A percentile compares a stretch with the other conserved stretches of the same genome.
Conservation (phyloP, 2,113 vertebrate genomes). For the Sapayoa aenigma region DNA sequence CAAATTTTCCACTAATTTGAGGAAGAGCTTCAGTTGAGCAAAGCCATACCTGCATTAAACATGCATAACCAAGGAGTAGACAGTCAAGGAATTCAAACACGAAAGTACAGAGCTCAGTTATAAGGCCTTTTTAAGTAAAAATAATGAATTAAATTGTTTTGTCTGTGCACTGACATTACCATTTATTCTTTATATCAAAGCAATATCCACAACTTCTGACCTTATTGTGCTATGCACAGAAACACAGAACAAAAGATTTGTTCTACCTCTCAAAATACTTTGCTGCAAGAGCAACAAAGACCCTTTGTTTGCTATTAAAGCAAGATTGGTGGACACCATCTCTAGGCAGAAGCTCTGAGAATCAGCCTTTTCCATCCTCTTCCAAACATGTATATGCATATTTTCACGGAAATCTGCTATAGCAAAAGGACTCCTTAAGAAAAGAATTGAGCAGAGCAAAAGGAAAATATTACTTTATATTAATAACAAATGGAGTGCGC, state of each 20-base stretch:
- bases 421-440: neutral
- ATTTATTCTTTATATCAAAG: constrained; percentile 36
- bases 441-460: constrained; percentile 15
- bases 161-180: neutral
- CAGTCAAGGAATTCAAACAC: neutral
- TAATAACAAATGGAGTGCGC: constrained; percentile 36
- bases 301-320: constrained; percentile 18
- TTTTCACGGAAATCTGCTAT: neutral
- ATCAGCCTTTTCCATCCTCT: neutral
- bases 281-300: neutral
- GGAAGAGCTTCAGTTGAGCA: neutral
- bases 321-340: constrained; percentile 29
- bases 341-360: constrained; percentile 11
- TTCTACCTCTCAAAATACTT: constrained; percentile 38
- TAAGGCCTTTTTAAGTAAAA: neutral
- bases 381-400: neutral
- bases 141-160: neutral
- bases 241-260: constrained; percentile 40
- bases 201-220: constrained; percentile 9
- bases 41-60: neutral
- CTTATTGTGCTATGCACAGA: constrained; percentile 27
- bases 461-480: constrained; percentile 50
- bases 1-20: neutral
- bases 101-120: neutral
- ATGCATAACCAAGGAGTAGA: neutral